Base-by-base conservation (phyloP, 2,888 invertebrate genomes). In the Drosophila formosana region DNA sequence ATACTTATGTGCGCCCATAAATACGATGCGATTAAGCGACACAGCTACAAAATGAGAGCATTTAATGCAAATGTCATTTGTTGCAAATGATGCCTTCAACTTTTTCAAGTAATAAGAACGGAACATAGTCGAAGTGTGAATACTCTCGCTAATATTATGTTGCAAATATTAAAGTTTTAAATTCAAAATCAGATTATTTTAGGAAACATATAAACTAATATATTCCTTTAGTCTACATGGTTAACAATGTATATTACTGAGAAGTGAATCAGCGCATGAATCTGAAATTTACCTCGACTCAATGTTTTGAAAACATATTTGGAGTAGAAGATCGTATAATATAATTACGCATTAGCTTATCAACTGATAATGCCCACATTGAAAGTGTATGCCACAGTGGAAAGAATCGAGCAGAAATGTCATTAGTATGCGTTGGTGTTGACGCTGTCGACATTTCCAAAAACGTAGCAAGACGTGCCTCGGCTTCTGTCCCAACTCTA, bases 371-470 rank as follows among this genome's bases (percentile, higher is more conserved):
- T 39, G 39, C 26, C 49, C 51, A 26, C 23, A n/a, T 37, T 39
- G 23, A 25, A 13, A 57, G 57, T 2, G 39, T 30, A 30, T 58
- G 11, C 9, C 11, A 30, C 28, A 37, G 28, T n/a, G 32, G 13
- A 25, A 18, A 45, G 23, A 63, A 53, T 41, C 50, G 9, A 5
- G 34, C 28, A 64, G 46, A 57, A 81, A 73, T 80, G 67, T 82
- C 89, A 84, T 84, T 86, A 86, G 78, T 75, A 87, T 78, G 87
- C 74, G 75, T 75, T 74, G 78, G 72, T 74, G 88, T 73, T 78
- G 61, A 56, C 67, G 61, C 49, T 57, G 57, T 49, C 58, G 50
- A 73, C 75, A 78, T 62, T 65, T 68, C 13, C 61, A 57, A 57
- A 45, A 45, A 49, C 74, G 45, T 47, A 58, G 30, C 34, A 34